These are phyloP conservation scores for Halesus radiatus DNA, from an alignment of 1,140 invertebrate species.

Conservation along the genomic window DNA sequence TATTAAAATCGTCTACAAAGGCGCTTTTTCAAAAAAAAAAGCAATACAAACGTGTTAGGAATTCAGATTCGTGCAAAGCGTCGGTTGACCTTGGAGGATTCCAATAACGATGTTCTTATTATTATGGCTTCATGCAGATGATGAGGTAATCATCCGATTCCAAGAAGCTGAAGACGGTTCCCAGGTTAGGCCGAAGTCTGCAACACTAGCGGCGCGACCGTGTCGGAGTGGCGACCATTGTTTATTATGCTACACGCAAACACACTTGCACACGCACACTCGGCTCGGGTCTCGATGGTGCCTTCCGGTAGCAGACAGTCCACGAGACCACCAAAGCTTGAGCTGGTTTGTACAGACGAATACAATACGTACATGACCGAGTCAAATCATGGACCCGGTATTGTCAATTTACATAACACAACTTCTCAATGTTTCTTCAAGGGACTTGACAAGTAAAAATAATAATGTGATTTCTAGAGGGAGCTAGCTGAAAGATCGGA, in stretches of 20 bases:
- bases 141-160: constrained; percentile 7
- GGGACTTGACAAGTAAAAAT: too few relatives aligned
- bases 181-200: neutral
- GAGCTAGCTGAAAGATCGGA: too few relatives aligned
- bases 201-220: too few relatives aligned
- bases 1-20: too few relatives aligned
- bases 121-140: constrained; percentile 12
- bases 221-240: neutral
- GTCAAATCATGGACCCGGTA: too few relatives aligned
- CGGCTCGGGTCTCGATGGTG: neutral
- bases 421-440: too few relatives aligned
- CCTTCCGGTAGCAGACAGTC: neutral
- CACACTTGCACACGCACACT: neutral
- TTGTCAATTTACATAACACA: too few relatives aligned
- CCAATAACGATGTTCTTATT: neutral
- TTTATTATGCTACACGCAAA: neutral
- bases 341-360: too few relatives aligned
- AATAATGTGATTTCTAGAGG: too few relatives aligned
- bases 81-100: neutral
- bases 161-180: neutral
- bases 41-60: too few relatives aligned
- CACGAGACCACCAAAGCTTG: neutral
- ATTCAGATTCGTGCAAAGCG: neutral
- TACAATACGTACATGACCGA: too few relatives aligned
- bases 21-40: too few relatives aligned